Conservation (phyloP, 2,888 invertebrate species). For the Acanthosepion esculentum region DNA sequence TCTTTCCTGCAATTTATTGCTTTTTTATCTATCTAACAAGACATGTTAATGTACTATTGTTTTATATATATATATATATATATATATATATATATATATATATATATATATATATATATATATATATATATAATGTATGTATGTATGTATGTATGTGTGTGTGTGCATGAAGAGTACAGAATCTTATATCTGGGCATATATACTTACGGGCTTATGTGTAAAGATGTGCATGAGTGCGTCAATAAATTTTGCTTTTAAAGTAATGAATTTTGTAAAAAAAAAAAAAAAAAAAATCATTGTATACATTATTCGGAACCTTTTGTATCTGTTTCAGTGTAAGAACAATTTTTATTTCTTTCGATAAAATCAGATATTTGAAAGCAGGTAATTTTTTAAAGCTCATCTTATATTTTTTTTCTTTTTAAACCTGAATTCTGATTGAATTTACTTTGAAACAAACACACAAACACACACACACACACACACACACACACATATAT, state of each 20-base stretch:
- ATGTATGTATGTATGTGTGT: no score
- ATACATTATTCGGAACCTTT: neutral
- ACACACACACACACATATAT: neutral
- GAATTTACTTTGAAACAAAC: neutral
- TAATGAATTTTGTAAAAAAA: neutral
- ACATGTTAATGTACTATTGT: no score
- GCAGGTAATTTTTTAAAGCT: neutral
- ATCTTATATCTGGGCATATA: neutral
- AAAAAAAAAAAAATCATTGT: neutral
- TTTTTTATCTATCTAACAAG: neutral
- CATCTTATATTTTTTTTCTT: neutral
- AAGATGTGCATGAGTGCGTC: neutral
- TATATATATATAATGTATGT: no score
- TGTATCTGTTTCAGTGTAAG: neutral
- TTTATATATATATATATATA: no score
- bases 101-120: no score
- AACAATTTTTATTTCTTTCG: neutral
- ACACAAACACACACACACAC: neutral
- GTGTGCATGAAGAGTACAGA: no score
- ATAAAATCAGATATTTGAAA: neutral
- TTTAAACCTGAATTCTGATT: neutral
- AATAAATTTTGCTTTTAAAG: constrained; percentile 33
- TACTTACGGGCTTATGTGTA: neutral
- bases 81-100: no score
- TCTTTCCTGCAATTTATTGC: no score